Percentiles rank a stretch among this genome's conserved stretches.
Evolutionary conservation across 1,140 invertebrate genomes (phyloP).

Genomic region (Cyphomyrmex costatus): DNA sequence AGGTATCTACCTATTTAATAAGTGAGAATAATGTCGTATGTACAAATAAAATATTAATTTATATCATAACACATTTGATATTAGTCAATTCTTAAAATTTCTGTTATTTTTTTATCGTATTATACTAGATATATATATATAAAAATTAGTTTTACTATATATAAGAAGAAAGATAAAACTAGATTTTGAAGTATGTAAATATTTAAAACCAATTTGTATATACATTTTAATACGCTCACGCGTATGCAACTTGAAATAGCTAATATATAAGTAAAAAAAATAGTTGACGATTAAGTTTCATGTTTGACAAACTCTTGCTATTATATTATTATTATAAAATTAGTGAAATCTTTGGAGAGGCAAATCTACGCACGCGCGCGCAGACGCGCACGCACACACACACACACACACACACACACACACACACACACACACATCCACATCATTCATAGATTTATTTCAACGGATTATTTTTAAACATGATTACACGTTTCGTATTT

Average conservation of each 20-base stretch:
- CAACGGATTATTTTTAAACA: conserved; percentile 63
- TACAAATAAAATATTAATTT: conserved; percentile 48
- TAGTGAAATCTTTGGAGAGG: conserved; percentile 73
- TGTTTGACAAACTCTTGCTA: conserved; percentile 55
- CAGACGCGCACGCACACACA: background rate
- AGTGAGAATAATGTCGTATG: conserved; percentile 39
- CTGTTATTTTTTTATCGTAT: conserved; percentile 71
- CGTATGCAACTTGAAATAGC: conserved; percentile 52
- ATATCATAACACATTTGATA: conserved; percentile 60
- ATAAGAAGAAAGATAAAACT: conserved; percentile 28
- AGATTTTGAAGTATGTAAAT: conserved; percentile 77
- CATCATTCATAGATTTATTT: conserved; percentile 57
- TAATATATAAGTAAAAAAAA: conserved; percentile 39
- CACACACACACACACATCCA: background rate
- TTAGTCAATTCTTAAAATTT: conserved; percentile 71
- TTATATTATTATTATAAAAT: conserved; percentile 57
- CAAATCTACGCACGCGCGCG: background rate
- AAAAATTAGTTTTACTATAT: background rate
- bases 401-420: no score
- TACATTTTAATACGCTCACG: conserved; percentile 72
- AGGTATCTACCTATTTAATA: conserved; percentile 32
- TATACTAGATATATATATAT: conserved; percentile 55
- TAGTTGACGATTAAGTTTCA: conserved; percentile 62
- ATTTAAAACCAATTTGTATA: conserved; percentile 77
- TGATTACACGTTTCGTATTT: conserved; percentile 1